Evolutionary conservation across 2,888 invertebrate genomes (phyloP).

Genomic region (Kuschelorhynchus macadamiae): DNA sequence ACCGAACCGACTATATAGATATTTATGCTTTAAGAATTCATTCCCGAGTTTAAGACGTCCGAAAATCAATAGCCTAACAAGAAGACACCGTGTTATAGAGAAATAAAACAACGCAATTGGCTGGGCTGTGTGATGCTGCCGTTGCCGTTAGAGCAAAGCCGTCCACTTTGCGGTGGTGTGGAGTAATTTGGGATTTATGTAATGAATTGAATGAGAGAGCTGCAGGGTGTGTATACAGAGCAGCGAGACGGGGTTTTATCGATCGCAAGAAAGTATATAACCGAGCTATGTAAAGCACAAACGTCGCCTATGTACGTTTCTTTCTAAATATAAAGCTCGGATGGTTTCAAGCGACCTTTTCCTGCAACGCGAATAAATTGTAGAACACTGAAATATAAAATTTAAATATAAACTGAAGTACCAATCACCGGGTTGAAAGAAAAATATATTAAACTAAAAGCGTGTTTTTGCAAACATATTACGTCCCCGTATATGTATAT

Average conservation of each 20-base stretch:
- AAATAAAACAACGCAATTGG: conserved; percentile 49
- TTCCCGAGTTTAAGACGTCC: conserved; percentile 25
- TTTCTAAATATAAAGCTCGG: conserved; percentile 34
- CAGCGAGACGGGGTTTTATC: conserved; percentile 48
- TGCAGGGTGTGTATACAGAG: conserved; percentile 50
- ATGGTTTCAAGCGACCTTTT: conserved; percentile 14
- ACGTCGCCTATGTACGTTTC: conserved; percentile 39
- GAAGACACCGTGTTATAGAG: conserved; percentile 46
- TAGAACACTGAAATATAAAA: too few species aligned
- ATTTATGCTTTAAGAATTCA: conserved; percentile 19
- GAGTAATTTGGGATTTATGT: conserved; percentile 52
- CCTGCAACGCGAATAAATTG: conserved; percentile 1
- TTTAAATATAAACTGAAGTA: too few species aligned
- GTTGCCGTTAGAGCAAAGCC: conserved; percentile 44
- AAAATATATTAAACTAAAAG: too few species aligned
- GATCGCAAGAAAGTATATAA: conserved; percentile 37
- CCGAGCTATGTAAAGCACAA: conserved; percentile 37
- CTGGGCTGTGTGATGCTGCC: conserved; percentile 36
- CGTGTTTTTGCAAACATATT: too few species aligned
- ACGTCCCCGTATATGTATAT: too few species aligned
- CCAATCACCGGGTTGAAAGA: too few species aligned
- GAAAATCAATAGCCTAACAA: conserved; percentile 48
- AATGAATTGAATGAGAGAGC: conserved; percentile 52
- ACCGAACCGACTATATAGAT: conserved; percentile 11
- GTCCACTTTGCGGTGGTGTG: conserved; percentile 51